Evolutionary conservation across 2,113 vertebrate species (phyloP).

Genomic region (Microtus pennsylvanicus): DNA sequence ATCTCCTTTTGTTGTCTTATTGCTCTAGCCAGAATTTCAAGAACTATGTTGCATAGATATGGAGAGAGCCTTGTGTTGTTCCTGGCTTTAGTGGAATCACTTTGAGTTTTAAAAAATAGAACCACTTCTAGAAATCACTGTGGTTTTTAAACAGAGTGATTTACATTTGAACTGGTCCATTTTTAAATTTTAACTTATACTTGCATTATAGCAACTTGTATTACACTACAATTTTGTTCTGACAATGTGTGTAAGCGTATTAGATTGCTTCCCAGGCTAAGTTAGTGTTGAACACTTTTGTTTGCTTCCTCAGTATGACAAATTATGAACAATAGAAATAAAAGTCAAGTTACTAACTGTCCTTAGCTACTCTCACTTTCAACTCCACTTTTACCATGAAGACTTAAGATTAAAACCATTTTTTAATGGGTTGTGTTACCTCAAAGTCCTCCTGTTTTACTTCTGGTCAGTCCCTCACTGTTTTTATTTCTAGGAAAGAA

Average conservation of each 20-base stretch:
- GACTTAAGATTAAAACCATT: neutral
- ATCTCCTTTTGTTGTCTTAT: too few species aligned
- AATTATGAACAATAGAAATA: neutral
- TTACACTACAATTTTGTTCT: neutral
- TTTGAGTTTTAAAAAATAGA: neutral
- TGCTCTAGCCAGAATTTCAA: too few species aligned
- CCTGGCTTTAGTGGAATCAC: too few species aligned
- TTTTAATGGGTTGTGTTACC: neutral
- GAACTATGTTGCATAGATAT: too few species aligned
- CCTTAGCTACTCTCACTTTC: neutral
- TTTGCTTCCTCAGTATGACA: neutral
- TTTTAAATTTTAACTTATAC: conserved; percentile 61
- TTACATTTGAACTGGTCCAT: conserved; percentile 71
- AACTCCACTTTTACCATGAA: conserved; percentile 7
- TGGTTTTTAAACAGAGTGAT: conserved; percentile 73
- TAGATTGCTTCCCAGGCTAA: conserved; percentile 24
- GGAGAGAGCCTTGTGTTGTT: too few species aligned
- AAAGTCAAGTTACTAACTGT: neutral
- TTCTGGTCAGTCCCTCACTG: neutral
- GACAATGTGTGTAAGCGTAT: conserved; percentile 25
- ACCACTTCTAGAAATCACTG: conserved; percentile 71
- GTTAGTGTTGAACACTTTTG: neutral
- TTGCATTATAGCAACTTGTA: conserved; percentile 39
- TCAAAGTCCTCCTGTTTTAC: neutral
- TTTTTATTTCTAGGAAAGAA: neutral